Evolutionary conservation across 2,888 invertebrate genomes (phyloP).

Genomic region (Oligia fasciuncula): DNA sequence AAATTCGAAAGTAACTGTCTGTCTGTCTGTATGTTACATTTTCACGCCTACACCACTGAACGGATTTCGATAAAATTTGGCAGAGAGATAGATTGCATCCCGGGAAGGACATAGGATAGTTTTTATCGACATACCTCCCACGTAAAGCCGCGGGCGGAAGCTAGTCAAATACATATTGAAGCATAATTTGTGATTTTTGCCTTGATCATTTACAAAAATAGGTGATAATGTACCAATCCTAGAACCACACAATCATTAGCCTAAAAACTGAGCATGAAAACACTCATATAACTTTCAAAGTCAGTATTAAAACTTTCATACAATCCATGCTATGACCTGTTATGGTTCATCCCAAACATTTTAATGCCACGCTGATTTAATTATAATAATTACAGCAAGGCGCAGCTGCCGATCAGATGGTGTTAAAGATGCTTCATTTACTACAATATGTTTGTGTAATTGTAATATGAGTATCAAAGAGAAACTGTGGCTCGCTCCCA

Average conservation of each 20-base stretch:
- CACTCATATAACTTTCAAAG: neutral
- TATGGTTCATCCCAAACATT: constrained; percentile 48
- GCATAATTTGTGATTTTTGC: neutral
- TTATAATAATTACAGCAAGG: constrained; percentile 36
- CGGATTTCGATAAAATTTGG: no score
- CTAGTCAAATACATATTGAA: neutral
- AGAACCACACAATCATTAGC: neutral
- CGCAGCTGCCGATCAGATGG: constrained; percentile 48
- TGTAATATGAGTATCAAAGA: constrained; percentile 52
- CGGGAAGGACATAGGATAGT: no score
- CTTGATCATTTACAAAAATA: neutral
- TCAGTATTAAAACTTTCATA: neutral
- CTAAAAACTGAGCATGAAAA: no score
- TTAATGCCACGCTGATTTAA: constrained; percentile 48
- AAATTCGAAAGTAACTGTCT: no score
- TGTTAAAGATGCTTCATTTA: constrained; percentile 30
- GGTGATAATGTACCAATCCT: neutral
- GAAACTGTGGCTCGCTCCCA: constrained; percentile 23
- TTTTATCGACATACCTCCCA: no score
- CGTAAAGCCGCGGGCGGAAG: no score
- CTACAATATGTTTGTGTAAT: constrained; percentile 43
- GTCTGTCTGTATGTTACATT: no score
- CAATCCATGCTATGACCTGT: neutral
- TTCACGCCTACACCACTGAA: no score
- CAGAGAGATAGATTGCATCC: no score